Evolutionary conservation across 2,113 vertebrate genomes (phyloP).

Genomic region (Poeciliopsis retropinna): DNA sequence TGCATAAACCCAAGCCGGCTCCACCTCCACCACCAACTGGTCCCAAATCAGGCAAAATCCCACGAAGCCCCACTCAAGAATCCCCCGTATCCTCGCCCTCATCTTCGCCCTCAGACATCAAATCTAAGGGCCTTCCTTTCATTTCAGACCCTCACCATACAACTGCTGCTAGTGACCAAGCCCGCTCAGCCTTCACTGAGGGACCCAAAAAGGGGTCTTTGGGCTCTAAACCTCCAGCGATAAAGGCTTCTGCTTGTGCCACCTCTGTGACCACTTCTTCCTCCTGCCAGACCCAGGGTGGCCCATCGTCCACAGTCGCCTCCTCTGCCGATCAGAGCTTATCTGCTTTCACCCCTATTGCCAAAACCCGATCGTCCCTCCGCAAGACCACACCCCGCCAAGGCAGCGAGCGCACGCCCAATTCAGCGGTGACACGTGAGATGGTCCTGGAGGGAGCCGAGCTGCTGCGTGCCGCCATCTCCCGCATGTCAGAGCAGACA

Average conservation of each 20-base stretch:
- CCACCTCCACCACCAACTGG: conserved; percentile 86
- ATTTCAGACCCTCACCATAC: conserved; percentile 74
- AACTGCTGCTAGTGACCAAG: conserved; percentile 74
- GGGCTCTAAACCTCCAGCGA: conserved; percentile 84
- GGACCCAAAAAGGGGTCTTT: conserved; percentile 83
- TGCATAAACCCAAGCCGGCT: conserved; percentile 89
- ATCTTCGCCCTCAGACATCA: conserved; percentile 66
- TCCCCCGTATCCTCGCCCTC: conserved; percentile 42
- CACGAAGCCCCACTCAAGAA: conserved; percentile 86
- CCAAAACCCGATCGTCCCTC: conserved; percentile 90
- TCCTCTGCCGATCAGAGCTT: conserved; percentile 76
- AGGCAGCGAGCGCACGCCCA: conserved; percentile 86
- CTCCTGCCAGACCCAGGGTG: conserved; percentile 63
- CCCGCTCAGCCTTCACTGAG: conserved; percentile 61
- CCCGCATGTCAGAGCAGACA: conserved; percentile 91
- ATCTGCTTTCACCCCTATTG: conserved; percentile 89
- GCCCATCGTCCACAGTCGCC: conserved; percentile 37
- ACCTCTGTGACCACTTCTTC: conserved; percentile 61
- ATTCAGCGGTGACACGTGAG: conserved; percentile 89
- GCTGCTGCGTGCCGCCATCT: conserved; percentile 88
- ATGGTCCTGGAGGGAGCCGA: conserved; percentile 90
- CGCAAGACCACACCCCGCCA: conserved; percentile 89
- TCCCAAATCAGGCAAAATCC: conserved; percentile 81
- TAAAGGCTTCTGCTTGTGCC: conserved; percentile 76
- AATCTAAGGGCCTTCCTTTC: conserved; percentile 76